Evolutionary conservation across 2,113 vertebrate species (phyloP), one percentile per base, ranked within the genome.

Genomic region (Erpornis zantholeuca): DNA sequence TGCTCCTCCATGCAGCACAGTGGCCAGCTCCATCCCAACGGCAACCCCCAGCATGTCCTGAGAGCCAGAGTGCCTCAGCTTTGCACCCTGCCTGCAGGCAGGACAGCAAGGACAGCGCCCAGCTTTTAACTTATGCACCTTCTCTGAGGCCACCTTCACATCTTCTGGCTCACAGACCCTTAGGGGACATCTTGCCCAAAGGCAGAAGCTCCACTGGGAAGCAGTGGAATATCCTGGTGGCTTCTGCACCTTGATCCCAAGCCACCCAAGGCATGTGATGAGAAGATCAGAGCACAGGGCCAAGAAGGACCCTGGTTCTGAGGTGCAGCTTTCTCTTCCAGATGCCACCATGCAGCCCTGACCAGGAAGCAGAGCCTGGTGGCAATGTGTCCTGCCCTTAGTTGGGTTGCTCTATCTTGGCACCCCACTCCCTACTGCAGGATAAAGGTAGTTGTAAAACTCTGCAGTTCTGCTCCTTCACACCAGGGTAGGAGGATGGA

Each of bases 381-480:
- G 69, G 22, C 61, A 61, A 7, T 1, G 4, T 4, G 2, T 31
- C 72, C 59, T 81, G 45, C 9, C 59, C 16, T n/a, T 12, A 56
- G 36, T n/a, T 33, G 45, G n/a, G 7, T 25, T 0, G 3, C 59
- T 84, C 3, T 0, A 7, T 47, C 28, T 59, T 7, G 0, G 38
- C 33, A 59, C 20, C 42, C 36, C 0, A 0, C 22, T 90, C 61
- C 36, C 28, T 15, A 47, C 2, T 10, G 27, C 0, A 0, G 35
- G 36, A 13, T 56, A 54, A 60, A 49, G 31, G 36, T 33, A 31
- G 8, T 27, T 77, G 27, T n/a, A 56, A 77, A 89, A 17, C 22
- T 57, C 65, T 86, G 40, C 45, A 7, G 42, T 44, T 76, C 71
- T 66, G 20, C 23, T 72, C 36, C 54, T 73, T 70, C 72, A 28